These are phyloP conservation scores for Steatocranus sp. DNA, from an alignment of 2,797 vertebrate genomes.

Conservation along the genomic window DNA sequence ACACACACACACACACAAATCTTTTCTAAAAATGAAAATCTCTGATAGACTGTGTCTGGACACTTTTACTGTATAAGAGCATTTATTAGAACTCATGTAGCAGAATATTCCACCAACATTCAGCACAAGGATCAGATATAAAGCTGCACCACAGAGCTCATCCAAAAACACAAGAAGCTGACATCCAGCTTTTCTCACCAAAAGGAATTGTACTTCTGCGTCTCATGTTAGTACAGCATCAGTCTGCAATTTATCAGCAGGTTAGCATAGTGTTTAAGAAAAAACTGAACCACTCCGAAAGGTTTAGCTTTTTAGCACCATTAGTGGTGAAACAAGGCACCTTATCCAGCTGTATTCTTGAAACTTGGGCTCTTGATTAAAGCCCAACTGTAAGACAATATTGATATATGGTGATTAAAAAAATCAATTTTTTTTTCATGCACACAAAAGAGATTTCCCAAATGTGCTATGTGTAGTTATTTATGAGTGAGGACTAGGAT, in stretches of 20 bases:
- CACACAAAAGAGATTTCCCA: neutral
- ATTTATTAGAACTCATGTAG: neutral
- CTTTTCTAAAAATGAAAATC: neutral
- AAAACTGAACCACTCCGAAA: neutral
- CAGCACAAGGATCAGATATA: neutral
- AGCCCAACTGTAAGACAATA: neutral
- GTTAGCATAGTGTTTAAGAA: neutral
- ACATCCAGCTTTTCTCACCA: neutral
- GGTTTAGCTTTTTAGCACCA: neutral
- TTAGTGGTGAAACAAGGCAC: neutral
- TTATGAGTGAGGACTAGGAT: neutral
- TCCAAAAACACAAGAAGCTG: neutral
- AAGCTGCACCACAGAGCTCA: neutral
- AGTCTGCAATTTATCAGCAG: neutral
- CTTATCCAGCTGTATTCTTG: neutral
- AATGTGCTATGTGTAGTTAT: neutral
- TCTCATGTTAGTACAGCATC: neutral
- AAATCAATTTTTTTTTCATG: neutral
- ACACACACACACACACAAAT: neutral
- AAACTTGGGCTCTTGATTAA: neutral
- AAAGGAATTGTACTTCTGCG: rapidly evolving
- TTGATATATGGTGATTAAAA: neutral
- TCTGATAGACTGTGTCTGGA: neutral
- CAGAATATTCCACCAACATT: neutral
- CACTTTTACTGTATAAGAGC: neutral